Conservation (phyloP, 2,888 invertebrate species). For the Apamea monoglypha region DNA sequence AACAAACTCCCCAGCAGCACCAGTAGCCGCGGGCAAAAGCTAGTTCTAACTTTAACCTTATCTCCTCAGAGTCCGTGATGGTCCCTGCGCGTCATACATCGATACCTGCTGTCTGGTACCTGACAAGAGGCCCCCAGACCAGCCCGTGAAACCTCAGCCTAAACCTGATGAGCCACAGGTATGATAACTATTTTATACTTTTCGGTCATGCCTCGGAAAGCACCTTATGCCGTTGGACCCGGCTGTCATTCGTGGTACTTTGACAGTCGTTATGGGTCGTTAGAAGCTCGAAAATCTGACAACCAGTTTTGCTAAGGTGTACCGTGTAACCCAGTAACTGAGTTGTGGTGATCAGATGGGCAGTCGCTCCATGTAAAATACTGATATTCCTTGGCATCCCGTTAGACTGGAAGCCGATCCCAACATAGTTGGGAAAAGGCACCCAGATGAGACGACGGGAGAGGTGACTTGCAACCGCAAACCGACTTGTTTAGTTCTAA, state of each 20-base stretch:
- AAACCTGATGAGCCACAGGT: slow-evolving; percentile 68
- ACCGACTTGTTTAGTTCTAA: not conserved
- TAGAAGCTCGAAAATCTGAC: too few relatives aligned
- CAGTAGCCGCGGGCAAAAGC: not conserved
- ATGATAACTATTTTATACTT: slow-evolving; percentile 8
- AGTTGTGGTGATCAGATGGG: not conserved
- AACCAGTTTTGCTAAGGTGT: not conserved
- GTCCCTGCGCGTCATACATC: slow-evolving; percentile 80
- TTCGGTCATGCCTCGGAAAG: not conserved
- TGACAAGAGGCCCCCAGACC: slow-evolving; percentile 71
- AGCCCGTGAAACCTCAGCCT: slow-evolving; percentile 80
- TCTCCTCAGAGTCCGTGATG: slow-evolving; percentile 75
- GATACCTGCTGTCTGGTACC: slow-evolving; percentile 80
- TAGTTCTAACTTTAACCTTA: not conserved
- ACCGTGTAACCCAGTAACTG: not conserved
- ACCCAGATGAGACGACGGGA: not conserved
- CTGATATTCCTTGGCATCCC: too few relatives aligned
- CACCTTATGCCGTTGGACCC: not conserved
- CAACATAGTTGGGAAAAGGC: not conserved
- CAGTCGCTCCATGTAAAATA: not conserved
- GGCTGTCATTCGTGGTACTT: not conserved
- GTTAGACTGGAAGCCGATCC: not conserved
- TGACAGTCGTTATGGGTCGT: not conserved
- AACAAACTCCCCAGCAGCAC: not conserved
- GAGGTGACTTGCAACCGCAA: not conserved